Base-by-base conservation (phyloP, 2,113 vertebrate genomes). In the Mesoclemmys tuberculata region DNA sequence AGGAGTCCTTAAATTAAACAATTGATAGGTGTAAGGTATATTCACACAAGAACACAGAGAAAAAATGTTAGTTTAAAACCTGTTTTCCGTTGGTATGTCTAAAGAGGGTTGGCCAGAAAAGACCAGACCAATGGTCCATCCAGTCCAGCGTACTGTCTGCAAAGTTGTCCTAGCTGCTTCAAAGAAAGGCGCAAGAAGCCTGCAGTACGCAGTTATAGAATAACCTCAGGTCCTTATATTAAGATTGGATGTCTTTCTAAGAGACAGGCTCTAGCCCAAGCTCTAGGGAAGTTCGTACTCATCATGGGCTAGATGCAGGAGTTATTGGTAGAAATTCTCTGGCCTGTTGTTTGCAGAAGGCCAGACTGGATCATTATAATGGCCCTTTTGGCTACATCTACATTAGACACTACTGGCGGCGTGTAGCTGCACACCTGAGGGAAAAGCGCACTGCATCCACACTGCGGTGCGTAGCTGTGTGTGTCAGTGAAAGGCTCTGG, bases 291-390 rank as follows among this genome's bases (percentile, higher is more conserved):
- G 7, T 31, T 68, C 18, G 18, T 22, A 8, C 64, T 71, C 35
- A 41, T 46, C 13, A 54, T 86, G 91, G 90, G 12, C 54, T 91
- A 71, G 79, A 31, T 95, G 88, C 88, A 92, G 54, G 82, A 93
- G 91, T 92, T 96, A 93, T 21, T 89, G 38, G 68, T 85, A 92
- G 87, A 88, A 95, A 91, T 79, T 82, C 74, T 79, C 75, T 79
- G 86, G 31, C 75, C 27, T 85, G 1, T 87, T 55, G 75, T 82
- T 58, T 13, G 5, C 41, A 92, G 71, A 93, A 94, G 55, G 88
- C 84, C 88, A 88, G 46, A 92, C 95, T 94, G 51, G 51, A 52
- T 52, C 51, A 7, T 77, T 90, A 89, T 54, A 88, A 21, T 56
- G 90, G 31, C n/a, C 87, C 78, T 78, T 11, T 38, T 22, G 64